Percentiles rank a stretch among this genome's conserved stretches.
Conservation (phyloP, 2,888 invertebrate genomes). For the Pharmacophagus antenor region DNA sequence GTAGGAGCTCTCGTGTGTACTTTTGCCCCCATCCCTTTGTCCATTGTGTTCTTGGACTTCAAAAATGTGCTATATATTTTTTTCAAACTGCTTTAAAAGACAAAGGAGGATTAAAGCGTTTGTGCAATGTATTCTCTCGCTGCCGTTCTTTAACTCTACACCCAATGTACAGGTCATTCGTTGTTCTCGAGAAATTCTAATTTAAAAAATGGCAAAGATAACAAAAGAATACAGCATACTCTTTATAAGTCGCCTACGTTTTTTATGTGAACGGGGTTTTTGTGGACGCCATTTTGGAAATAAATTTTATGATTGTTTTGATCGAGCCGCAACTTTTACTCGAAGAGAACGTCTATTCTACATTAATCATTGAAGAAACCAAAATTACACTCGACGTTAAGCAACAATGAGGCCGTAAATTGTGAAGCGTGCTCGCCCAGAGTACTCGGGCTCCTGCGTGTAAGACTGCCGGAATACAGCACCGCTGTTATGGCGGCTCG, state of each 20-base stretch:
- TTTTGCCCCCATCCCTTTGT: constrained; percentile 8
- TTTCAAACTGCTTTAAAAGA: constrained; percentile 13
- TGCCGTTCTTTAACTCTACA: too few relatives aligned
- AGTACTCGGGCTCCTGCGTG: too few relatives aligned
- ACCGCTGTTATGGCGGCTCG: too few relatives aligned
- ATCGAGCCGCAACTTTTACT: too few relatives aligned
- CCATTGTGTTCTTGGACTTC: constrained; percentile 17
- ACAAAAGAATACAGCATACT: neutral
- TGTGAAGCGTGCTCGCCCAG: too few relatives aligned
- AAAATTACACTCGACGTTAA: too few relatives aligned
- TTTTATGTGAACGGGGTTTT: neutral
- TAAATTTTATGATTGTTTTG: neutral
- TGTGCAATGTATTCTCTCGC: constrained; percentile 26
- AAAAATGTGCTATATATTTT: constrained; percentile 9
- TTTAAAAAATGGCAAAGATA: neutral
- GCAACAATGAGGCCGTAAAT: too few relatives aligned
- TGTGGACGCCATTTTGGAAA: neutral
- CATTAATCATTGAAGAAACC: too few relatives aligned
- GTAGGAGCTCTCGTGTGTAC: constrained; percentile 10
- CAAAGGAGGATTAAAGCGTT: constrained; percentile 20
- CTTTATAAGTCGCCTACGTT: neutral
- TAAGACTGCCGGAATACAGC: too few relatives aligned
- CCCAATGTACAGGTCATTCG: neutral
- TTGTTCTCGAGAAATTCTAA: neutral
- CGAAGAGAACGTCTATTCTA: too few relatives aligned